Conservation (phyloP, 2,888 invertebrate genomes). For the Meloe dianella region DNA sequence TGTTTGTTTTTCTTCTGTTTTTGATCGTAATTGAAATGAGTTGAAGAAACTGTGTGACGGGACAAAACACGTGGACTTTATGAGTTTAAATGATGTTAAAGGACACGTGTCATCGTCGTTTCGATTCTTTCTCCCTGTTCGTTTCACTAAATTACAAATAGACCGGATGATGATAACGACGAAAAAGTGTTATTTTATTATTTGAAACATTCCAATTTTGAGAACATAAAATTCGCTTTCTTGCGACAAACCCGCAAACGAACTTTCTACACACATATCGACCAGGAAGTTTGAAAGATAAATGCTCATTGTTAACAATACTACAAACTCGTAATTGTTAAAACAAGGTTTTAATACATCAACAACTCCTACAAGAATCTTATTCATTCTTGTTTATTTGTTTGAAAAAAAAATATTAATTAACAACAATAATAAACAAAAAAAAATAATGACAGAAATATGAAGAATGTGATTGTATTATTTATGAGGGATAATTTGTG, state of each 20-base stretch:
- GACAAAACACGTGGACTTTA: background rate
- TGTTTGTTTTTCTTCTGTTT: too few relatives aligned
- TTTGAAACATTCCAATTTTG: background rate
- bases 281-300: constrained; percentile 16
- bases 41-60: too few relatives aligned
- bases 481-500: constrained; percentile 2
- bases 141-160: background rate
- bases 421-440: constrained; percentile 1
- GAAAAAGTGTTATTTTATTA: background rate
- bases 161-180: background rate
- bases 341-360: background rate
- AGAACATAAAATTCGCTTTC: background rate
- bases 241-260: background rate
- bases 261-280: background rate
- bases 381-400: background rate
- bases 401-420: background rate
- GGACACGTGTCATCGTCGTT: background rate
- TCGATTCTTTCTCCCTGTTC: background rate
- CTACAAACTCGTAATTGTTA: constrained; percentile 16
- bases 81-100: background rate
- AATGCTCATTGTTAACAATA: constrained; percentile 15
- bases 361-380: constrained; percentile 5
- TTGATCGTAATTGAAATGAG: too few relatives aligned
- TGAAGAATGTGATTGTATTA: background rate
- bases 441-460: background rate